A percentile compares a stretch with the other conserved stretches of the same genome.
Evolutionary conservation across 2,113 vertebrate species (phyloP).

Genomic region (Montifringilla adamsi): DNA sequence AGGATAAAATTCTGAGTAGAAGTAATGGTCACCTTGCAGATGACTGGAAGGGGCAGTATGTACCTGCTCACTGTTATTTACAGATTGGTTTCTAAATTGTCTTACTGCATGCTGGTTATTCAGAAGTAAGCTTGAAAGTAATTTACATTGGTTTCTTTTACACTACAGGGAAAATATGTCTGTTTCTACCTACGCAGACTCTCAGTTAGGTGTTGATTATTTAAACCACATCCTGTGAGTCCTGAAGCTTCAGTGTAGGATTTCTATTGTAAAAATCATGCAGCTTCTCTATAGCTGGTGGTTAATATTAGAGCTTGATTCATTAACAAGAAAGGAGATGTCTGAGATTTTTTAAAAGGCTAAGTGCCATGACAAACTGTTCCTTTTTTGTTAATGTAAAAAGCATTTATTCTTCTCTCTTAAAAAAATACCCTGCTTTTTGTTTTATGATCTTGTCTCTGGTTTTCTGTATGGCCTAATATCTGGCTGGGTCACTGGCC

Average conservation of each 20-base stretch:
- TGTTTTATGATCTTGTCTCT: not conserved
- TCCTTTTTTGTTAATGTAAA: not conserved
- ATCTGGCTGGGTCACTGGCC: not conserved
- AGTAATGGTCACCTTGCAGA: not conserved
- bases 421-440: not conserved
- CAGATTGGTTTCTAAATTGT: not conserved
- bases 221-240: constrained; percentile 3
- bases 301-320: not conserved
- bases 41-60: not conserved
- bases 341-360: not conserved
- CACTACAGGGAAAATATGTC: not conserved
- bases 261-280: not conserved
- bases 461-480: not conserved
- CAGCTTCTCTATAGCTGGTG: not conserved
- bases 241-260: not conserved
- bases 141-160: not conserved
- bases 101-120: not conserved
- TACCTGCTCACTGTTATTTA: not conserved
- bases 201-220: not conserved
- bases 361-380: not conserved
- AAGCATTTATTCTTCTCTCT: not conserved
- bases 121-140: not conserved
- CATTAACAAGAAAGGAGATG: not conserved
- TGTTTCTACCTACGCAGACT: not conserved
- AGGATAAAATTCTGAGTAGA: not conserved